Evolutionary conservation across 2,113 vertebrate genomes (phyloP).

Genomic region (Centropus unirufus): DNA sequence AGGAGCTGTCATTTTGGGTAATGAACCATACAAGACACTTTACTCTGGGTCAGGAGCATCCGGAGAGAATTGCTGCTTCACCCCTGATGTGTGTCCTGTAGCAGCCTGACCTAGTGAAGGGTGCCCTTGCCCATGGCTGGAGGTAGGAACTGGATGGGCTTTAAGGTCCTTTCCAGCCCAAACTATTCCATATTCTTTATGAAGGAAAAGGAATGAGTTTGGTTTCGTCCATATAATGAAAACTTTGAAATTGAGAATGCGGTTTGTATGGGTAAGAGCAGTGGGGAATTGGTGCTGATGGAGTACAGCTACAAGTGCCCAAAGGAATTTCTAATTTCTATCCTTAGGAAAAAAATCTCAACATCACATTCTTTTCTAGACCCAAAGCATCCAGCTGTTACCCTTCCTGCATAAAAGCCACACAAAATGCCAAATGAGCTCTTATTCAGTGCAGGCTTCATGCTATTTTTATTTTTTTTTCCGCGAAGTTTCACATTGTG

Average conservation of each 20-base stretch:
- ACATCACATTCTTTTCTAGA: background rate
- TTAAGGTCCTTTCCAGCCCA: too few relatives aligned
- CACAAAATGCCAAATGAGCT: background rate
- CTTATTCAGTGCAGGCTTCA: background rate
- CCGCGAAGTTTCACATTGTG: background rate
- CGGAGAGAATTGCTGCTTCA: background rate
- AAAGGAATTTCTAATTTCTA: background rate
- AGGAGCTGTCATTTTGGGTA: background rate
- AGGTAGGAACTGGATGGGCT: too few relatives aligned
- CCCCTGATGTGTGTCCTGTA: background rate
- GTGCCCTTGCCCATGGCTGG: too few relatives aligned
- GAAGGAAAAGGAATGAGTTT: background rate
- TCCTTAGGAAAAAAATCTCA: background rate
- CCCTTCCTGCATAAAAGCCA: background rate
- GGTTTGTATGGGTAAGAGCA: background rate
- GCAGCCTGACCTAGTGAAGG: too few relatives aligned
- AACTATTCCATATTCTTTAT: too few relatives aligned
- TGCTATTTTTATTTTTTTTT: background rate
- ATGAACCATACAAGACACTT: background rate
- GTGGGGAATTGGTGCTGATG: background rate
- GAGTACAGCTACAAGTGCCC: background rate
- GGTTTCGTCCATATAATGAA: background rate
- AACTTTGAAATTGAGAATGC: background rate
- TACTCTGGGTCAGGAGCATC: background rate
- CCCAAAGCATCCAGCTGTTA: background rate